Percentiles rank a stretch among this genome's conserved stretches.
These are phyloP conservation scores for Desoria tigrina DNA, from an alignment of 2,888 invertebrate genomes.

Conservation along the genomic window DNA sequence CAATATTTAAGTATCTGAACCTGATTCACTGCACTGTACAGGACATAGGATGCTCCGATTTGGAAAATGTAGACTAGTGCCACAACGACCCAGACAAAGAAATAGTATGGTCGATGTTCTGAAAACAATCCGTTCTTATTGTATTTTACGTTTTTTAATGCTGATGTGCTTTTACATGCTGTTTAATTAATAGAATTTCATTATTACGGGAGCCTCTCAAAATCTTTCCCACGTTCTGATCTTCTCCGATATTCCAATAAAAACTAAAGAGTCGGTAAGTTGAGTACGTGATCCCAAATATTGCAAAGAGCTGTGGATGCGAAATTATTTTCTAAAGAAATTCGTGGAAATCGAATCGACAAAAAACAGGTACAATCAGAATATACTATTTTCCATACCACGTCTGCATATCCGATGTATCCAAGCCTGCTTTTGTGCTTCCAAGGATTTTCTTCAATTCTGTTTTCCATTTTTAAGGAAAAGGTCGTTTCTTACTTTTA, in stretches of 20 bases:
- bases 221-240: conserved; percentile 16
- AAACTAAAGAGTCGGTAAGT: conserved; percentile 42
- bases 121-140: too few species aligned
- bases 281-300: conserved; percentile 31
- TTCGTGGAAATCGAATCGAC: neutral
- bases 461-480: conserved; percentile 2
- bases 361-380: neutral
- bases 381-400: conserved; percentile 19
- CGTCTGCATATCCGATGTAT: conserved; percentile 34
- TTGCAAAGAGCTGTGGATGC: conserved; percentile 23
- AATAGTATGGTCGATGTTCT: conserved; percentile 41
- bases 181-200: too few species aligned
- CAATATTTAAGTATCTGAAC: conserved; percentile 12
- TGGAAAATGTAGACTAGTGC: conserved; percentile 37
- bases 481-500: too few species aligned
- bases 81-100: conserved; percentile 39
- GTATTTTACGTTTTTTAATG: too few species aligned
- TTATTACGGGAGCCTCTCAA: conserved; percentile 32
- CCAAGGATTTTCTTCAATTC: conserved; percentile 43
- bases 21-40: conserved; percentile 40
- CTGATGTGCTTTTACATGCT: too few species aligned
- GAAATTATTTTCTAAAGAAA: too few species aligned
- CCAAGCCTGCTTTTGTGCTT: conserved; percentile 41
- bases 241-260: conserved; percentile 25
- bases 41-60: conserved; percentile 33